These are phyloP conservation scores for Hemibagrus guttatus DNA, from an alignment of 2,797 vertebrate species.

Conservation along the genomic window DNA sequence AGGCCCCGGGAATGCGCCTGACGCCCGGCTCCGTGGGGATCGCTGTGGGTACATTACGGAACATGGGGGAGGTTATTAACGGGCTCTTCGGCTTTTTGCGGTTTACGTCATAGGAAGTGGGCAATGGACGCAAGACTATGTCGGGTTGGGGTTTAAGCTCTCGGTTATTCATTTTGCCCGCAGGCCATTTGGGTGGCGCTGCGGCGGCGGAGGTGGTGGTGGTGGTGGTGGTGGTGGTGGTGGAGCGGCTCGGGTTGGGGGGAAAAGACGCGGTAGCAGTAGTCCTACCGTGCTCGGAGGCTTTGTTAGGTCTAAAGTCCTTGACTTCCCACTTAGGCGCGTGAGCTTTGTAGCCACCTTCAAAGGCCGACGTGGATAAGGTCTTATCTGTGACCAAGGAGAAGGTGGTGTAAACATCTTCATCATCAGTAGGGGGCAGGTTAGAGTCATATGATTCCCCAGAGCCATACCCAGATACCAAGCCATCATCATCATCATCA, in stretches of 20 bases:
- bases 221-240: constrained; percentile 83
- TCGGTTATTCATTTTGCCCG: constrained; percentile 98
- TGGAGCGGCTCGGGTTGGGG: constrained; percentile 98
- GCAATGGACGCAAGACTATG: constrained; percentile 97
- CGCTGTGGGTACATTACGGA: constrained; percentile 99
- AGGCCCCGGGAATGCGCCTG: constrained; percentile 98
- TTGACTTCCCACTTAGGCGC: constrained; percentile 98
- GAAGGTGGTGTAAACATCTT: constrained; percentile 99
- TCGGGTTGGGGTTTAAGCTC: constrained; percentile 97
- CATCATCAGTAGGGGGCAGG: constrained; percentile 98
- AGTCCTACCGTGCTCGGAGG: constrained; percentile 94
- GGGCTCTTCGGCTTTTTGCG: constrained; percentile 97
- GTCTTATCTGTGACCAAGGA: constrained; percentile 99
- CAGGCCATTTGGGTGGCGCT: constrained; percentile 94
- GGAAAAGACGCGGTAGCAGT: constrained; percentile 86
- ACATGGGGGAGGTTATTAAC: constrained; percentile 99
- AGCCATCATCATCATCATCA: constrained; percentile 87
- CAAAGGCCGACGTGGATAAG: constrained; percentile 98
- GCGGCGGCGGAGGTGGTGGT: constrained; percentile 84
- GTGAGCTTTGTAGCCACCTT: constrained; percentile 99
- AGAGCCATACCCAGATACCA: constrained; percentile 99
- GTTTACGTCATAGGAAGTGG: constrained; percentile 99
- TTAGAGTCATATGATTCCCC: constrained; percentile 99
- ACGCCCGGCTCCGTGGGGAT: constrained; percentile 99
- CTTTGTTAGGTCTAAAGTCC: constrained; percentile 99